phyloP scores from a whole-genome alignment of 2,113 vertebrate genomes.

The Benitochromis conjunctus region DNA sequence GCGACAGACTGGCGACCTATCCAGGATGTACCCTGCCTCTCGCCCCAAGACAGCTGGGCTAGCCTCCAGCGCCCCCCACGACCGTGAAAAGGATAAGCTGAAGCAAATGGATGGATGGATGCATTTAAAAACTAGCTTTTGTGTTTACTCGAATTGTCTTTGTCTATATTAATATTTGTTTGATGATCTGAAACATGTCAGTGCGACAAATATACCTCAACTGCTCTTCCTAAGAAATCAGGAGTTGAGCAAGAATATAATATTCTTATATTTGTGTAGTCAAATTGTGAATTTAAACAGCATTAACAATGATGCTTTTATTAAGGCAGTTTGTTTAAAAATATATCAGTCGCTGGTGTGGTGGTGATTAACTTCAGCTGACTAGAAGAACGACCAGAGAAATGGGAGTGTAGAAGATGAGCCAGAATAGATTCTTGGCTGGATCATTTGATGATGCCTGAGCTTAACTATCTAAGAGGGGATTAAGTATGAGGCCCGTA shows the following conservation, averaged over 20 bases:
- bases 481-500: constrained; percentile 39
- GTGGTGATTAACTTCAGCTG: neutral
- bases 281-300: neutral
- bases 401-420: constrained; percentile 2
- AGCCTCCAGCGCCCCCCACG: too few relatives aligned
- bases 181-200: too few relatives aligned
- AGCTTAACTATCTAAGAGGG: constrained; percentile 27
- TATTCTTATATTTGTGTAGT: neutral
- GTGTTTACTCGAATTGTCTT: neutral
- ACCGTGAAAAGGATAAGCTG: too few relatives aligned
- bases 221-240: too few relatives aligned
- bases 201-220: too few relatives aligned
- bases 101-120: too few relatives aligned
- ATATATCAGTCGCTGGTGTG: neutral
- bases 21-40: too few relatives aligned
- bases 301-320: neutral
- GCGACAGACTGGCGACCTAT: too few relatives aligned
- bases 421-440: constrained; percentile 21
- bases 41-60: too few relatives aligned
- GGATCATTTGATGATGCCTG: constrained; percentile 36
- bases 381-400: neutral
- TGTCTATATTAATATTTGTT: neutral
- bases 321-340: neutral
- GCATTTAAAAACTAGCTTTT: too few relatives aligned
- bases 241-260: too few relatives aligned